Percentiles rank a stretch among this genome's conserved stretches.
Conservation (phyloP, 2,113 vertebrate genomes). For the Anser cygnoides region DNA sequence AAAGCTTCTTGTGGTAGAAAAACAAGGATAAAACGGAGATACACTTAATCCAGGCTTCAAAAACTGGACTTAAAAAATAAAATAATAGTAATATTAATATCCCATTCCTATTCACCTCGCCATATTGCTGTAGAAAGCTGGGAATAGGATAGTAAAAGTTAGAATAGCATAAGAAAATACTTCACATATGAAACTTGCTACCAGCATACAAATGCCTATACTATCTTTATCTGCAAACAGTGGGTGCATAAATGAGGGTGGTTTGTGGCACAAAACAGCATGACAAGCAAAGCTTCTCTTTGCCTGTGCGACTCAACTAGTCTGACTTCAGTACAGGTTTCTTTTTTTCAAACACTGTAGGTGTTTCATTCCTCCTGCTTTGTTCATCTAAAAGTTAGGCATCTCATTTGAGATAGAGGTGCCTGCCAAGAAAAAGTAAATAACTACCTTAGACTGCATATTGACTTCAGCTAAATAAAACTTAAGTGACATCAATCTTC, state of each 20-base stretch:
- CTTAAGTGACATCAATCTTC: slow-evolving; percentile 31
- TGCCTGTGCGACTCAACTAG: not conserved
- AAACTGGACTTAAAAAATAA: slow-evolving; percentile 9
- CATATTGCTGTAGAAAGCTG: not conserved
- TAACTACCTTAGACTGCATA: slow-evolving; percentile 13
- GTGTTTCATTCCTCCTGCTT: not conserved
- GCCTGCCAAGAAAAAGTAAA: slow-evolving; percentile 40
- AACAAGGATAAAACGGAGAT: slow-evolving; percentile 1
- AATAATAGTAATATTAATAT: not conserved
- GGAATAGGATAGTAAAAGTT: not conserved
- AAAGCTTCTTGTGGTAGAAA: not conserved
- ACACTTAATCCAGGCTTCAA: slow-evolving; percentile 14
- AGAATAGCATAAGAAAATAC: not conserved
- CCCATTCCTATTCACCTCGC: not conserved
- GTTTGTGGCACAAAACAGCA: not conserved
- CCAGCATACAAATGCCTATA: not conserved
- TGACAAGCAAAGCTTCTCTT: not conserved
- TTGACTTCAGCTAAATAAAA: slow-evolving; percentile 49
- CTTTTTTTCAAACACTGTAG: not conserved
- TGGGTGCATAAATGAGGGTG: not conserved
- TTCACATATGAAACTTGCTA: not conserved
- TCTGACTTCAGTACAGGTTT: not conserved
- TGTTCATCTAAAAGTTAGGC: not conserved
- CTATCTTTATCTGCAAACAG: not conserved
- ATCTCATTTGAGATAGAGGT: slow-evolving; percentile 20